Evolutionary conservation across 2,888 invertebrate genomes (phyloP), one percentile per base, ranked within the genome.

Genomic region (Lycophotia porphyrea): DNA sequence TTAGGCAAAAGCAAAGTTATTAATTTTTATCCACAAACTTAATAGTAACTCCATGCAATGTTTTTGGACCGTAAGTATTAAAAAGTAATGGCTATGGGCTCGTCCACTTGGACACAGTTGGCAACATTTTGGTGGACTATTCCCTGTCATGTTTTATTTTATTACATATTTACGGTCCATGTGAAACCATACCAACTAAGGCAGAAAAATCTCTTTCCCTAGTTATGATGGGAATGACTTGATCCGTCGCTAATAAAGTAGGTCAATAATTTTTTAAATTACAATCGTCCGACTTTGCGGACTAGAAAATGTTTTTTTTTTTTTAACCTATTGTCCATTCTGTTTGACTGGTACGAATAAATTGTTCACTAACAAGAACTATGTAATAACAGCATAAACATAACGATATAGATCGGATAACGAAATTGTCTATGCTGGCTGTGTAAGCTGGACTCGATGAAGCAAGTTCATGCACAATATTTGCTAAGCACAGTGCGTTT

Each of bases 381-480:
- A 76, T 82, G 64, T 80, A 76, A 81, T 80, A 69, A 60, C 76
- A 72, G 74, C 76, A 65, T 82, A 70, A 78, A 76, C 67, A 65
- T 78, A 74, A 76, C 80, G 67, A 65, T 81, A 68, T 73, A 74
- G 65, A 76, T 87, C 36, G 67, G 79, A 65, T 80, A 76, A 81
- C 72, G 71, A 78, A 80, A 84, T 84, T 84, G 77, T 81, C 64
- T 82, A 77, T 82, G 87, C 83, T 84, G 82, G 85, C 82, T 84
- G 82, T 85, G 86, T 88, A 87, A 86, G 86, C 84, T 87, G 81
- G 77, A 81, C 84, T 81, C 76, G 77, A 84, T 82, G 82, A 87
- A 89, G 88, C 86, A 87, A 90, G 80, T 85, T 90, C 78, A 91
- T 91, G 93, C 94, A 94, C 94, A 93, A 93, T 87, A 88, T 88